Evolutionary conservation across 2,797 vertebrate genomes (phyloP).

Genomic region (Erpetoichthys calabaricus): DNA sequence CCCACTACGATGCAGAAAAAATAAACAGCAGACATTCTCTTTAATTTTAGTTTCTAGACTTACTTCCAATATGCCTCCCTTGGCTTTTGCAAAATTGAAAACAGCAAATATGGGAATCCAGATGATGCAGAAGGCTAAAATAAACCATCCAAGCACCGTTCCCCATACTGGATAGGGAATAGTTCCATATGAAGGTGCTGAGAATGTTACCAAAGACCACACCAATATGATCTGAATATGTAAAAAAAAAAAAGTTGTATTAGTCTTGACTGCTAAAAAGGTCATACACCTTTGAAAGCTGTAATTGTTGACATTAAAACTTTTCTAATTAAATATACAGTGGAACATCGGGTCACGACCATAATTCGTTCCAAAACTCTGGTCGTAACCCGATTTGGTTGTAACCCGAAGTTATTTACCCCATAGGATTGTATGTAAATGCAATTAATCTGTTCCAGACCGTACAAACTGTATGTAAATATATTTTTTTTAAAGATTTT

Average conservation of each 20-base stretch:
- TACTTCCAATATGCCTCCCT: slow-evolving; percentile 65
- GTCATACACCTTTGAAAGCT: too few species aligned
- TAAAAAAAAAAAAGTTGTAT: slow-evolving; percentile 2
- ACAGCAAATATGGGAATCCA: slow-evolving; percentile 70
- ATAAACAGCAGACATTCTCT: background rate
- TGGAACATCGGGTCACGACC: too few species aligned
- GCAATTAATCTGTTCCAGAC: too few species aligned
- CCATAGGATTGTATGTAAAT: too few species aligned
- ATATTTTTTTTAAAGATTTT: too few species aligned
- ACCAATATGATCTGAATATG: slow-evolving; percentile 61
- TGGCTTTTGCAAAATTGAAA: slow-evolving; percentile 46
- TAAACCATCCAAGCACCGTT: slow-evolving; percentile 71
- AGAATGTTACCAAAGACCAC: slow-evolving; percentile 68
- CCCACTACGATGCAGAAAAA: background rate
- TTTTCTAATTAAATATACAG: too few species aligned
- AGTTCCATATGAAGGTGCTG: slow-evolving; percentile 46
- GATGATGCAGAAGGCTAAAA: slow-evolving; percentile 64
- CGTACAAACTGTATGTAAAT: too few species aligned
- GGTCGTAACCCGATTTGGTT: too few species aligned
- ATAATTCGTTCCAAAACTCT: too few species aligned
- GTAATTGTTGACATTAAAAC: too few species aligned
- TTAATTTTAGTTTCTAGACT: slow-evolving; percentile 13
- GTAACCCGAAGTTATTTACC: too few species aligned
- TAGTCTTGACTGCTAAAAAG: too few species aligned
- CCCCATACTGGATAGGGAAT: slow-evolving; percentile 67